Base-by-base conservation (phyloP, 2,797 vertebrate genomes). In the Pipistrellus pygmaeus region DNA sequence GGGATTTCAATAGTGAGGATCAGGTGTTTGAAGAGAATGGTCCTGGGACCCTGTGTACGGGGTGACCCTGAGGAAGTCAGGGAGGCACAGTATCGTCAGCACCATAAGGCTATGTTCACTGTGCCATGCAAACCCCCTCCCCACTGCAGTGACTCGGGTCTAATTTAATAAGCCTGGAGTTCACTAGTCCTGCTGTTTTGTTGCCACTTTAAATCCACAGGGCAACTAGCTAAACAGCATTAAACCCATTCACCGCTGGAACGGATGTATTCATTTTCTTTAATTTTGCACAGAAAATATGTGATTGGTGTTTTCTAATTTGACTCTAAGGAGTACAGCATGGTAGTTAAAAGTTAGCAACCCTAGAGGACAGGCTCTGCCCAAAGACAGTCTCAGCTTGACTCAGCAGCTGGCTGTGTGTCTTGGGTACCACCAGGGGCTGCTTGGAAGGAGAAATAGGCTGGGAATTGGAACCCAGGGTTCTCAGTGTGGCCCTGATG, bases 271-370 rank as follows among this genome's bases (percentile, higher is more conserved):
- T 96, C 35, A 35, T 96, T 97, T 94, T 90, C 77, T 97, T 97
- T 94, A 91, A 95, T 93, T 97, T 96, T 94, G 80, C 82, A 85
- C 32, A 85, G 5, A 41, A 92, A 96, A 95, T 78, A 73, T 17
- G 3, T 92, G 41, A 82, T 48, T 90, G 62, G 12, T 77, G 17
- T 41, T 53, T 97, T 96, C 96, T 68, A 89, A 96, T 80, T 81
- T 75, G 78, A 51, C 80, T 92, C 85, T 90, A 76, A 90, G 89
- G 93, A 94, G 48, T 76, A 78, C 57, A 73, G 41, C 92, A 76
- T 35, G 27, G 35, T 78, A 89, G 32, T 97, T 93, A 88, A 85
- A 84, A 96, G 91, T 78, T 72, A 88, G 6, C 81, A 85, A 18
- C 68, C 15, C 17, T 44, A 6, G 66, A 91, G 75, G n/a, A 66